phyloP scores from a whole-genome alignment of 2,113 vertebrate species.

The Poeciliopsis turrubarensis region DNA sequence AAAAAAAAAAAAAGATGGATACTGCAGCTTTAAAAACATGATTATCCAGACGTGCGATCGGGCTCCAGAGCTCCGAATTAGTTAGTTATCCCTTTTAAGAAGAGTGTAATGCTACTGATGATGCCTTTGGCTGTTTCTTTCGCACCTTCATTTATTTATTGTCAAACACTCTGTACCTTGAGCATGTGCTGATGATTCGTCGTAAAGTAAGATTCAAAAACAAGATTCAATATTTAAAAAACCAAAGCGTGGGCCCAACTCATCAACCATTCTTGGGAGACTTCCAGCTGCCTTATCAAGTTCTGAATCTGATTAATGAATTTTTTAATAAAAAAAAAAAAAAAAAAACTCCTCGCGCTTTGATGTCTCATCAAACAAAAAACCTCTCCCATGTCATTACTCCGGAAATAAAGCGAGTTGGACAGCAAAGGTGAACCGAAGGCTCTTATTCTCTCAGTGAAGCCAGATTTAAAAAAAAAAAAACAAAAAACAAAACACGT shows the following conservation, averaged over 20 bases:
- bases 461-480: constrained; percentile 35
- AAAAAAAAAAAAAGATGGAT: no score
- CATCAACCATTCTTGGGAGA: neutral
- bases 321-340: constrained; percentile 29
- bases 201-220: neutral
- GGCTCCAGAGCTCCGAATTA: no score
- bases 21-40: no score
- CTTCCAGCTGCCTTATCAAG: constrained; percentile 3
- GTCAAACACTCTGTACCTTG: no score
- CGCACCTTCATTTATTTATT: no score
- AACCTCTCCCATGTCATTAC: constrained; percentile 16
- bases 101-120: no score
- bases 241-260: neutral
- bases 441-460: constrained; percentile 36
- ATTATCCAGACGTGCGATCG: no score
- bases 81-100: no score
- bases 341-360: constrained; percentile 39
- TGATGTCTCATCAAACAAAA: constrained; percentile 55
- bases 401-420: constrained; percentile 28
- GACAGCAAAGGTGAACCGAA: constrained; percentile 65
- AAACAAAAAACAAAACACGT: constrained; percentile 36
- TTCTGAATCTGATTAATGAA: constrained; percentile 25
- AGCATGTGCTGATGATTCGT: neutral
- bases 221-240: neutral
- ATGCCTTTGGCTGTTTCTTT: no score